Conservation (phyloP, 2,113 vertebrate species). For the Rhea americana region DNA sequence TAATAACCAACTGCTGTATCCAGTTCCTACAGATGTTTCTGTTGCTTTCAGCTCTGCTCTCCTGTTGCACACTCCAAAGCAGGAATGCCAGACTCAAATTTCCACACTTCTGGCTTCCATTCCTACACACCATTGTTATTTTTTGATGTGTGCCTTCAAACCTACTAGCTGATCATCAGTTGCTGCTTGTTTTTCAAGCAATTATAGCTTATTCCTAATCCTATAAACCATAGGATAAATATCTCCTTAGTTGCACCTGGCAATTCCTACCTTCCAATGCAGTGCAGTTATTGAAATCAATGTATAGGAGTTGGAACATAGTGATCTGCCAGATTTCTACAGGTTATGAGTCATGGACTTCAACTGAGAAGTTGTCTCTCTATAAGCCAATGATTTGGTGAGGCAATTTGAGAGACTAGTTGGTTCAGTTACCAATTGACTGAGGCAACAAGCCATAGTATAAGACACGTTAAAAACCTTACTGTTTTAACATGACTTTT, state of each 20-base stretch:
- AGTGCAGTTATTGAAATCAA: neutral
- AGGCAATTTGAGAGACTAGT: neutral
- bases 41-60: neutral
- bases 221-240: conserved; percentile 2
- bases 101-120: neutral
- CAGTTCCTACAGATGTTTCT: neutral
- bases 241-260: neutral
- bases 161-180: neutral
- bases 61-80: neutral
- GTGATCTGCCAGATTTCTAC: neutral
- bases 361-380: neutral
- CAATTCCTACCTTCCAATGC: neutral
- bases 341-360: conserved; percentile 34
- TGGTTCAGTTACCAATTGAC: conserved; percentile 12
- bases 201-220: neutral
- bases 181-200: neutral
- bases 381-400: neutral
- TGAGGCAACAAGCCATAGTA: neutral
- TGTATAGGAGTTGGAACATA: conserved; percentile 3
- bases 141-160: neutral
- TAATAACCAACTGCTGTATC: neutral
- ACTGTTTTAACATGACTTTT: neutral
- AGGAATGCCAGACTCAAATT: neutral
- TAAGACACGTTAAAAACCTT: neutral
- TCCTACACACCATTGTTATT: neutral